Percentiles rank a stretch among this genome's conserved stretches.
Evolutionary conservation across 2,797 vertebrate genomes (phyloP).

Genomic region (Erethizon dorsatum): DNA sequence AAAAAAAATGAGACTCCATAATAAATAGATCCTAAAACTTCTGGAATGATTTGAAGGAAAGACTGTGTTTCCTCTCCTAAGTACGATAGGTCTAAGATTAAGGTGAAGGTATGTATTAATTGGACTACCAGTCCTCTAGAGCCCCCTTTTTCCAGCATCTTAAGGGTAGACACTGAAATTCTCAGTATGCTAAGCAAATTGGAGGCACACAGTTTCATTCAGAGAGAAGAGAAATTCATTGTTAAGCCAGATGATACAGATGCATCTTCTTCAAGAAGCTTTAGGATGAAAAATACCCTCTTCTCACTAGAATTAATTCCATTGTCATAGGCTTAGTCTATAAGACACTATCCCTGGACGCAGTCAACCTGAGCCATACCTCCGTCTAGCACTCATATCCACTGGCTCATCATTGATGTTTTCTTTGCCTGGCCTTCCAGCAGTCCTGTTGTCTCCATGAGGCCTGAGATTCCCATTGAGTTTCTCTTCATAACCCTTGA

Average conservation of each 20-base stretch:
- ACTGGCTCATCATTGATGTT: conserved; percentile 97
- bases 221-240: conserved; percentile 18
- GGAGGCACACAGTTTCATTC: background rate
- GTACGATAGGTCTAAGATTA: background rate
- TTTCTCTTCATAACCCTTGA: conserved; percentile 95
- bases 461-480: conserved; percentile 95
- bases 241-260: background rate
- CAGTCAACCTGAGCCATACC: conserved; percentile 88
- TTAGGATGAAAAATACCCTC: conserved; percentile 17
- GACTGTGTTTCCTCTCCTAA: background rate
- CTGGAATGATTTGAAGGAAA: conserved; percentile 5
- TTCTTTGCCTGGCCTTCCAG: conserved; percentile 95
- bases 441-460: conserved; percentile 89
- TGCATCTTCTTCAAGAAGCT: conserved; percentile 20
- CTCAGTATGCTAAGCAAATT: background rate
- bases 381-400: conserved; percentile 97
- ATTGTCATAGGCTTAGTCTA: background rate
- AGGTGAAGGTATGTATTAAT: background rate
- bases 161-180: background rate
- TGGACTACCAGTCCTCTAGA: background rate
- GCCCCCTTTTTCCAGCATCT: background rate
- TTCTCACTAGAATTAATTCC: background rate
- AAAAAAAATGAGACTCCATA: background rate
- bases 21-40: conserved; percentile 32
- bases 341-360: background rate